phyloP scores from a whole-genome alignment of 2,888 invertebrate species.

The Phortica okadai region DNA sequence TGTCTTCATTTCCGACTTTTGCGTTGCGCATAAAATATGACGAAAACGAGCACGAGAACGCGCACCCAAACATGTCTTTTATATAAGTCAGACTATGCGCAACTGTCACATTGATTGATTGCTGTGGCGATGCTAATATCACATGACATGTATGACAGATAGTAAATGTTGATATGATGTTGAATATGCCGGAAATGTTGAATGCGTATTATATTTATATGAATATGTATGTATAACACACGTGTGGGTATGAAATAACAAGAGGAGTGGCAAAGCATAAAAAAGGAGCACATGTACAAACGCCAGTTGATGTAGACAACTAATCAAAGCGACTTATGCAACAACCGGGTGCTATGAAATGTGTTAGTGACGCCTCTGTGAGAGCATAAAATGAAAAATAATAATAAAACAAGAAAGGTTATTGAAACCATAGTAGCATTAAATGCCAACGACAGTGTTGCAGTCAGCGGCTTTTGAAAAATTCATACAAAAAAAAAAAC shows the following conservation, averaged over 20 bases:
- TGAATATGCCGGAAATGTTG: background rate
- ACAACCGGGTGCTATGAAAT: background rate
- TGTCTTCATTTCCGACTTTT: slow-evolving; percentile 25
- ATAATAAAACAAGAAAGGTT: slow-evolving; percentile 33
- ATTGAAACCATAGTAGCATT: slow-evolving; percentile 49
- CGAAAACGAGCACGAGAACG: background rate
- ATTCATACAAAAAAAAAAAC: slow-evolving; percentile 8
- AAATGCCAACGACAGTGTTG: slow-evolving; percentile 31
- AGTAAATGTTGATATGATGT: background rate
- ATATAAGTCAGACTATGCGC: background rate
- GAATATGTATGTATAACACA: background rate
- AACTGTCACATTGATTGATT: slow-evolving; percentile 70
- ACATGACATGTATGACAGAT: slow-evolving; percentile 21
- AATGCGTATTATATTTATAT: background rate
- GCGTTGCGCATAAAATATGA: background rate
- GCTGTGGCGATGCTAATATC: slow-evolving; percentile 53
- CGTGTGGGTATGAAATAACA: background rate
- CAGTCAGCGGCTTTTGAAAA: slow-evolving; percentile 49
- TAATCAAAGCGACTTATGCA: background rate
- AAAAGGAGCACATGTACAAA: no score
- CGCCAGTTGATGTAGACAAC: background rate
- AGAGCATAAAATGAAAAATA: background rate
- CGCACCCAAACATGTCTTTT: background rate
- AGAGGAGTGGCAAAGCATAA: no score
- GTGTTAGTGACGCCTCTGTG: background rate